Evolutionary conservation across 2,797 vertebrate species (phyloP), one percentile per base, ranked within the genome.

Genomic region (Meriones psammophilus): DNA sequence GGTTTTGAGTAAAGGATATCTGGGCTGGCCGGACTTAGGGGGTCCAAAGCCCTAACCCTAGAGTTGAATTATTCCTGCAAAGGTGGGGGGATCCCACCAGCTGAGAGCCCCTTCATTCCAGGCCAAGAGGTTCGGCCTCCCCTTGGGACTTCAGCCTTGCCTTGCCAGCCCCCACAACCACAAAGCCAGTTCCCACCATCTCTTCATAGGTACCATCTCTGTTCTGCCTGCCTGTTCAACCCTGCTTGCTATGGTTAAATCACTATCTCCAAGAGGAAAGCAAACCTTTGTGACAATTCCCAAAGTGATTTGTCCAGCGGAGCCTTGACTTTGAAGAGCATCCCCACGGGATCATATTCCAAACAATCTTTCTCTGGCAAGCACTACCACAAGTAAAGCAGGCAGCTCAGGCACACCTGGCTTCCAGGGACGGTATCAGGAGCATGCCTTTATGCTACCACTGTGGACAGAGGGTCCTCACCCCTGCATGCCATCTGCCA

Each of bases 81-180:
- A 91, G 68, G 66, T 68, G 28, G 66, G 42, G 22, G 3, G 33
- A 36, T 0, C 1, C 94, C 5, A 5, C 64, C 39, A 50, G 14
- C 2, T 54, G 20, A 39, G 18, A 8, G 64, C 0, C 54, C 18
- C 58, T 42, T 33, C 5, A 2, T 20, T 42, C 10, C 2, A 0
- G 7, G 28, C 3, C 0, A 0, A 64, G 64, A 74, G 58, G 30
- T 42, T 60, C 60, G 39, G 4, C 50, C 66, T 46, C 54, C 74
- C 39, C 62, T 46, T 73, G 36, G n/a, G 76, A 69, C 36, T 50
- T 76, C 33, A 42, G n/a, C 36, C 15, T 30, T 60, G 58, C 64
- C 77, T 62, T 8, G 28, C 46, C 73, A n/a, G 17, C 8, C 28
- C n/a, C n/a, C 0, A 73, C 10, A 77, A 28, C 0, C 26, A 64